Conservation (phyloP, 2,113 vertebrate genomes). For the Scalopus aquaticus region DNA sequence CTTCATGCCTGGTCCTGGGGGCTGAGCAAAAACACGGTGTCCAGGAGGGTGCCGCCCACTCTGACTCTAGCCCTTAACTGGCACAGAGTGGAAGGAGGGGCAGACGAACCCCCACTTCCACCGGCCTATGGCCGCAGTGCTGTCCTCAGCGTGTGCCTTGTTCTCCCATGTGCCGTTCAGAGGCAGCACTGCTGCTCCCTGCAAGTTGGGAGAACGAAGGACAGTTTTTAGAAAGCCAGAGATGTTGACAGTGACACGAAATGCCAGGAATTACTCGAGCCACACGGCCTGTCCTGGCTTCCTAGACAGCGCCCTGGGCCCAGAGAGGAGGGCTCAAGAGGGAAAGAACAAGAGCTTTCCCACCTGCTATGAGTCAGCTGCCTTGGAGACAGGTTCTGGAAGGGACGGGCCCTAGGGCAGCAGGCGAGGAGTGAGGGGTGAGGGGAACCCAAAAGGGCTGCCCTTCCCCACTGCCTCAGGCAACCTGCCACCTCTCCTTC, state of each 20-base stretch:
- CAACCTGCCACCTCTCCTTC: neutral
- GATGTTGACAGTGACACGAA: neutral
- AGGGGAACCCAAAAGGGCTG: rapidly evolving
- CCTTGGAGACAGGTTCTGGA: neutral
- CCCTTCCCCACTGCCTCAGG: neutral
- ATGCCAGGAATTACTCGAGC: neutral
- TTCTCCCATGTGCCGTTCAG: neutral
- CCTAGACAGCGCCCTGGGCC: neutral
- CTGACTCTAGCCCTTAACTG: neutral
- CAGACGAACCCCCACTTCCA: neutral
- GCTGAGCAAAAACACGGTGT: neutral
- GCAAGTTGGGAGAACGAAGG: neutral
- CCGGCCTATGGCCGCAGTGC: neutral
- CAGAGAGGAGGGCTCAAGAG: neutral
- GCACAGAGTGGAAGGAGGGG: neutral
- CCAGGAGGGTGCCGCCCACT: neutral
- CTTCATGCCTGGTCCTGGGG: neutral
- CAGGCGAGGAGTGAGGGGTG: neutral
- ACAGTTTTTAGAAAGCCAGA: neutral
- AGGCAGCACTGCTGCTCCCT: neutral
- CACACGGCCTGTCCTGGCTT: neutral
- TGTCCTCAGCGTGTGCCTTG: neutral
- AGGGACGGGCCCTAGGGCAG: neutral
- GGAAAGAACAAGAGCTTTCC: neutral
- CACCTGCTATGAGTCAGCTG: neutral